Base-by-base conservation (phyloP, 2,888 invertebrate species). In the Andrena dorsata region DNA sequence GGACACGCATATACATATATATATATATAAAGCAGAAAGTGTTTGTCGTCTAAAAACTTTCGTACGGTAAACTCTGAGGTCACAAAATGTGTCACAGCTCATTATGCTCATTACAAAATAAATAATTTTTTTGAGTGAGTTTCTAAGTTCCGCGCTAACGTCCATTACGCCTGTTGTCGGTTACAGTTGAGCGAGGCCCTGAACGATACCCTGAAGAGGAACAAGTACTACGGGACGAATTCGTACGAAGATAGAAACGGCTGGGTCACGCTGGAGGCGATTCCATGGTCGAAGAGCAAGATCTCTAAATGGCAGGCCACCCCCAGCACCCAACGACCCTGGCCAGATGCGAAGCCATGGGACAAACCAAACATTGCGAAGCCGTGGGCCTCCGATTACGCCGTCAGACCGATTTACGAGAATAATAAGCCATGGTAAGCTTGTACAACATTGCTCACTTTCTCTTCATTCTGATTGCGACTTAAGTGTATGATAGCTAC, bases 201-300 rank as follows among this genome's bases (percentile, higher is more conserved):
- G 16, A 93, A 93, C 86, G 93, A 94, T 80, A 92, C 93, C 2
- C 47, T 88, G 7, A 92, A 94, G 76, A 88, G 93, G 75, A 93
- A 93, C 86, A 93, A 93, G 77, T 92, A 92, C 73, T 92, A 90
- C 69, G 89, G 89, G 3, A 95, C 95, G 80, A 95, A 95, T 89
- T 95, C 96, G 0, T 95, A 95, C 83, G 96, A 97, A 76, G 96
- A 97, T 85, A 95, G 96, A 89, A 96, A 96, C 75, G 97, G 97
- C 0, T 97, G 97, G 97, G 97, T 97, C 0, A 96, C 96, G 0
- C 93, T 97, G 74, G 97, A 97, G 85, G 97, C 96, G 4, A 95
- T 97, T 4, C 97, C 97, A 0, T 97, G 97, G 97, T 97, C 97
- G 0, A 95, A 96, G 13, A 97, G 97, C 87, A 97, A 97, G 94